phyloP scores from a whole-genome alignment of 2,797 vertebrate genomes.

The Etheostoma perlongum region DNA sequence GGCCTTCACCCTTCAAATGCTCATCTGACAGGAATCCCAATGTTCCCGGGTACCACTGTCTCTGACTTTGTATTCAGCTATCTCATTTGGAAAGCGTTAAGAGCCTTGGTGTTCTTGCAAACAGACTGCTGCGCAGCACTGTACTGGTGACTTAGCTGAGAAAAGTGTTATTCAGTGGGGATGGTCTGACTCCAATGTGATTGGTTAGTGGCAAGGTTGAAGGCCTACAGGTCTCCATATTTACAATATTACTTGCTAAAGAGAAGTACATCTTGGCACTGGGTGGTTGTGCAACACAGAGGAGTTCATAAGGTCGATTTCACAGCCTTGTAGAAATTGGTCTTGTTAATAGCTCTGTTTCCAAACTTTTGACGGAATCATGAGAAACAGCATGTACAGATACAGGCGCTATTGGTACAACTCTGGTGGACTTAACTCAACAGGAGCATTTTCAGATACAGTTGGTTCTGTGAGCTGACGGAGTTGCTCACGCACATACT shows the following conservation, averaged over 20 bases:
- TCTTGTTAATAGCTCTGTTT: conserved; percentile 66
- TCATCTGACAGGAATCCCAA: conserved; percentile 85
- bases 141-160: conserved; percentile 35
- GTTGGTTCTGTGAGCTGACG: conserved; percentile 56
- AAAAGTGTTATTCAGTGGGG: conserved; percentile 48
- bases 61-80: conserved; percentile 66
- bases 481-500: conserved; percentile 42
- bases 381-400: conserved; percentile 59
- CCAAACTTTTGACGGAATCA: conserved; percentile 64
- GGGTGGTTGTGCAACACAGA: conserved; percentile 64
- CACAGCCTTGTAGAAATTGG: conserved; percentile 42
- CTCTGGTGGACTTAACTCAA: conserved; percentile 20
- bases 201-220: conserved; percentile 57
- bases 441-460: conserved; percentile 34
- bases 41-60: conserved; percentile 63
- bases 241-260: conserved; percentile 52
- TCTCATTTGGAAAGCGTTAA: conserved; percentile 73
- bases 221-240: conserved; percentile 55
- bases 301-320: conserved; percentile 46
- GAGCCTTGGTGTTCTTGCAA: conserved; percentile 56
- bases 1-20: conserved; percentile 78
- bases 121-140: conserved; percentile 48
- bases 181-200: conserved; percentile 59
- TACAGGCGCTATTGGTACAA: conserved; percentile 28
- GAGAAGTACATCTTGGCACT: conserved; percentile 51